Conservation (phyloP, 1,140 invertebrate genomes). For the Steinernema khuongi region DNA sequence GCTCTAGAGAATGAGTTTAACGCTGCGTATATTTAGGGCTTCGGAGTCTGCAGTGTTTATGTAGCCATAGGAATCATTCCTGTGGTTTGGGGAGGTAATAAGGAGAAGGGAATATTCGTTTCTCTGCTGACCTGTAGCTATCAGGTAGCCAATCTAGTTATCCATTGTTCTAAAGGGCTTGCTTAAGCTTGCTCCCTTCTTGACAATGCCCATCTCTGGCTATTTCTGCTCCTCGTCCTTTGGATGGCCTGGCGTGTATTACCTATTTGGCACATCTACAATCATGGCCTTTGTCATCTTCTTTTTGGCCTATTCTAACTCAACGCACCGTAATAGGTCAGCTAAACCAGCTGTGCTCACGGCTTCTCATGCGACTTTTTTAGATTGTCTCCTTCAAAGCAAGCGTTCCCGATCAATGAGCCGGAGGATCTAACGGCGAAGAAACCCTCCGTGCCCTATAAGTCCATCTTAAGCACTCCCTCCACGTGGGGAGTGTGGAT, state of each 20-base stretch:
- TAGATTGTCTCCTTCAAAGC: neutral
- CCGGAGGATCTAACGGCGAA: constrained; percentile 14
- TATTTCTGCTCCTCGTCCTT: neutral
- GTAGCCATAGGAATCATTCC: constrained; percentile 9
- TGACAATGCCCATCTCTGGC: constrained; percentile 12
- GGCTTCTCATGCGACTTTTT: neutral
- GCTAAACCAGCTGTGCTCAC: neutral
- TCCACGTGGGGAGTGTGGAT: neutral
- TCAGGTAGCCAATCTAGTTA: neutral
- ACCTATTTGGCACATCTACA: neutral
- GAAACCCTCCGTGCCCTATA: constrained; percentile 15
- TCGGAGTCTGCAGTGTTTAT: neutral
- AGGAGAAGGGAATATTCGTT: neutral
- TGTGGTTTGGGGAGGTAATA: neutral
- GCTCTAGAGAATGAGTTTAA: neutral
- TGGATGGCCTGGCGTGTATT: neutral
- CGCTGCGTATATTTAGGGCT: neutral
- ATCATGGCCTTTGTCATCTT: neutral
- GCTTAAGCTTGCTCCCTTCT: neutral
- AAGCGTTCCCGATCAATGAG: neutral
- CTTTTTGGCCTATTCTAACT: neutral
- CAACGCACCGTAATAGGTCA: constrained; percentile 15
- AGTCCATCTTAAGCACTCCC: constrained; percentile 13
- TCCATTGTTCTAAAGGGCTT: neutral
- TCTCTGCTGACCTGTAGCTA: neutral